Conservation (phyloP, 2,113 vertebrate genomes). For the Parus major region DNA sequence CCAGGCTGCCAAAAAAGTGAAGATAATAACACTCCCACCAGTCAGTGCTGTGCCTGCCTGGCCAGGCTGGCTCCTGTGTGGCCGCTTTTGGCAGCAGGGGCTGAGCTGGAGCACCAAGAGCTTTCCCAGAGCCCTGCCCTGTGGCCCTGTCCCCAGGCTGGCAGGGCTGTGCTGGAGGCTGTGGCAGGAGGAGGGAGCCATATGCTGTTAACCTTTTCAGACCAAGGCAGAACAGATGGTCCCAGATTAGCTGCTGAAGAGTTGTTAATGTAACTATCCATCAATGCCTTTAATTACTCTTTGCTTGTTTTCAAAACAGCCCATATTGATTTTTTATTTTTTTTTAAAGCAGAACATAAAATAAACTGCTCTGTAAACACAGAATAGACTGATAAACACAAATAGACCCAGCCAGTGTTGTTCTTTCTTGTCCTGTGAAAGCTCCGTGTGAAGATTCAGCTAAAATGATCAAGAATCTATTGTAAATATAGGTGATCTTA, state of each 20-base stretch:
- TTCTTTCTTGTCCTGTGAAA: background rate
- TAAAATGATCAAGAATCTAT: background rate
- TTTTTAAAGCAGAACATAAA: background rate
- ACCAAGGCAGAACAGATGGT: constrained; percentile 11
- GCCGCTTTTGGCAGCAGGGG: background rate
- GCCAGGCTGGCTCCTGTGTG: background rate
- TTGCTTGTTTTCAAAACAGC: constrained; percentile 29
- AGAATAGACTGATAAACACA: background rate
- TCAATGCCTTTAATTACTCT: constrained; percentile 29
- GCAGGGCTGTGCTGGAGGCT: background rate
- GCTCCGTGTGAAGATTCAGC: background rate
- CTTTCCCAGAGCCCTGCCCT: background rate
- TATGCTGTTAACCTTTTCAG: constrained; percentile 9
- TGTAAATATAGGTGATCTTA: background rate
- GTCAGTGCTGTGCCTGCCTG: background rate
- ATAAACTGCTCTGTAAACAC: background rate
- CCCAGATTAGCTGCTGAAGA: constrained; percentile 16
- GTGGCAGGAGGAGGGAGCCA: background rate
- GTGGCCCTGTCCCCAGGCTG: background rate
- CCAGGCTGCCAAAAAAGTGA: background rate
- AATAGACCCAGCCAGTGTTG: background rate
- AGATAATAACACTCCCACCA: background rate
- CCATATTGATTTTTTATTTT: background rate
- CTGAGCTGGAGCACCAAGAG: background rate
- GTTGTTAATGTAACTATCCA: constrained; percentile 26